Evolutionary conservation across 1,140 invertebrate species (phyloP).

Genomic region (Scaptomyza pallida): DNA sequence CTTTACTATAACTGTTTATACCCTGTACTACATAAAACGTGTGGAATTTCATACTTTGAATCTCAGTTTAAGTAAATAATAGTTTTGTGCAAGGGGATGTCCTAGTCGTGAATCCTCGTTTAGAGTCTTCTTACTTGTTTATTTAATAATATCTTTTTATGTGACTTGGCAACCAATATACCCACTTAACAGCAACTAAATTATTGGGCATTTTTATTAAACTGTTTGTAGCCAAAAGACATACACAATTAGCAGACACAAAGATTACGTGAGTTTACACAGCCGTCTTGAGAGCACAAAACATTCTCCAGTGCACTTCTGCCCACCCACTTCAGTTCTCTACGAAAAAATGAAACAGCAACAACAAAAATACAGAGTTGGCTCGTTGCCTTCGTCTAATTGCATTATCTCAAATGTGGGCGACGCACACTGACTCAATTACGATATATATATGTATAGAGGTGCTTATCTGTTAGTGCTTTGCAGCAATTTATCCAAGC

Average conservation of each 20-base stretch:
- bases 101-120: no score
- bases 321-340: background rate
- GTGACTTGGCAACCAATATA: no score
- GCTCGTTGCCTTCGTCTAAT: slow-evolving; percentile 50
- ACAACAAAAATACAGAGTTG: slow-evolving; percentile 22
- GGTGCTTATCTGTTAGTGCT: slow-evolving; percentile 51
- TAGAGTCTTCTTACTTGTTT: no score
- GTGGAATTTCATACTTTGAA: no score
- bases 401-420: slow-evolving; percentile 63
- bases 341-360: background rate
- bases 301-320: background rate
- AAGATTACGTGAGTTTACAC: slow-evolving; percentile 44
- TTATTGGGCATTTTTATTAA: slow-evolving; percentile 31
- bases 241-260: slow-evolving; percentile 7
- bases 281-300: background rate
- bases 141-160: no score
- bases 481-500: slow-evolving; percentile 9
- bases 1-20: background rate
- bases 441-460: slow-evolving; percentile 32
- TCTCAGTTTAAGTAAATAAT: no score
- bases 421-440: slow-evolving; percentile 62
- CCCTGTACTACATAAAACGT: no score
- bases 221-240: slow-evolving; percentile 19
- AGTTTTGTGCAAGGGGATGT: no score
- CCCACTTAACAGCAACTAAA: no score